Conservation (phyloP, 2,797 vertebrate species). For the Buphagus erythrorhynchus region DNA sequence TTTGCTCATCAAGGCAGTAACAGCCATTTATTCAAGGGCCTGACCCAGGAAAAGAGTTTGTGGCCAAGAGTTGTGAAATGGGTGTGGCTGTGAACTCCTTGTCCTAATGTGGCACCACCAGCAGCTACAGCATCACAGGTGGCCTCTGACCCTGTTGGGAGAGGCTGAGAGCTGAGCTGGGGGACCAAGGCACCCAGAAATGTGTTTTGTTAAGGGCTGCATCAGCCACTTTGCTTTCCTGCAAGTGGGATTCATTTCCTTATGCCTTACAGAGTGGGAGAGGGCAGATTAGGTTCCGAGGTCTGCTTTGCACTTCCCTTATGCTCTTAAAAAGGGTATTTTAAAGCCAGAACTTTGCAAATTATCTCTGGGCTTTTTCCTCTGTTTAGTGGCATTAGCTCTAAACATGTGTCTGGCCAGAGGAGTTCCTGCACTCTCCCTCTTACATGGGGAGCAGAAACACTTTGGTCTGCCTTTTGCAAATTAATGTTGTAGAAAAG, state of each 20-base stretch:
- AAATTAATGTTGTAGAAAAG: not conserved
- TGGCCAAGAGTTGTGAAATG: not conserved
- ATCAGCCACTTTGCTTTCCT: not conserved
- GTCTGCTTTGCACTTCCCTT: not conserved
- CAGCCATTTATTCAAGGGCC: not conserved
- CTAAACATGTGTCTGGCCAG: not conserved
- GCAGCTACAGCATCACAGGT: not conserved
- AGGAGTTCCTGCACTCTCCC: not conserved
- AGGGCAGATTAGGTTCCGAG: not conserved
- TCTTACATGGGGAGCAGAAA: not conserved
- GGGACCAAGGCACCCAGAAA: not conserved
- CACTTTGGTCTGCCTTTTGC: not conserved
- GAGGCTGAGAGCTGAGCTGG: not conserved
- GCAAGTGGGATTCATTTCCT: not conserved
- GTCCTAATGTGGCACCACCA: accelerated
- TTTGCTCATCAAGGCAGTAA: not conserved
- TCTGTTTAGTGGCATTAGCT: not conserved
- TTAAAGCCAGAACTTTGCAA: not conserved
- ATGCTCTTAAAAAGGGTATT: not conserved
- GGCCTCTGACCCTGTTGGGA: not conserved
- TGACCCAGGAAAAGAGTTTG: not conserved
- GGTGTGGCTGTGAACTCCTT: not conserved
- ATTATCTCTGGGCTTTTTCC: not conserved
- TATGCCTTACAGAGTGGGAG: not conserved
- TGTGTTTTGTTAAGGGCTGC: not conserved